Evolutionary conservation across 2,888 invertebrate genomes (phyloP), one percentile per base, ranked within the genome.

Genomic region (Euplexia lucipara): DNA sequence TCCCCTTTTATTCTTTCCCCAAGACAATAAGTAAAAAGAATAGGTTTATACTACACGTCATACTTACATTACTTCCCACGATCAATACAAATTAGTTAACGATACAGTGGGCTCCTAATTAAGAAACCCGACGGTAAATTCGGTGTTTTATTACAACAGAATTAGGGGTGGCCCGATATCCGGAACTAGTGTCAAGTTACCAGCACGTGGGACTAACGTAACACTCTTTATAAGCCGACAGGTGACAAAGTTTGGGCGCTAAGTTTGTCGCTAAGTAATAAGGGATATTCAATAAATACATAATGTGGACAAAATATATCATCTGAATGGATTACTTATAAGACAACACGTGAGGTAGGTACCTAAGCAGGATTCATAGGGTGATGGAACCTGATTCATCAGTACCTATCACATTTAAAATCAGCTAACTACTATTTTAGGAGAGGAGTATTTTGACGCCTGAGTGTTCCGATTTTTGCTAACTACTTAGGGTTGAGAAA

Each of bases 61-160:
- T 41, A n/a, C n/a, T 14, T 35, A 12, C 2, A 14, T 48, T 12
- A 0, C 18, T 9, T 16, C 12, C 30, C 45, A 51, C 58, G 53
- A 73, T 58, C 73, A 65, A 69, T 70, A 70, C 44, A n/a, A 53
- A 48, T 35, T 12, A 30, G 22, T 70, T 41, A 41, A 47, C 51
- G 54, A 48, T 59, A 64, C 57, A 69, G 48, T 56, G 59, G 57
- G 67, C 64, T 63, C 54, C 61, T 70, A 61, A 70, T 60, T 60
- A 65, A 66, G 82, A 81, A 81, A 79, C 82, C 82, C 42, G 57
- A 35, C 61, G 62, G 39, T 59, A 70, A 57, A 69, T 75, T 71
- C 44, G 75, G 82, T 81, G 64, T 79, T 62, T 73, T 56, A 76
- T 81, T 81, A 81, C 81, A 44, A 73, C 66, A 75, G 82, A 78